Evolutionary conservation across 2,113 vertebrate genomes (phyloP).

Genomic region (Heloderma charlesbogerti): DNA sequence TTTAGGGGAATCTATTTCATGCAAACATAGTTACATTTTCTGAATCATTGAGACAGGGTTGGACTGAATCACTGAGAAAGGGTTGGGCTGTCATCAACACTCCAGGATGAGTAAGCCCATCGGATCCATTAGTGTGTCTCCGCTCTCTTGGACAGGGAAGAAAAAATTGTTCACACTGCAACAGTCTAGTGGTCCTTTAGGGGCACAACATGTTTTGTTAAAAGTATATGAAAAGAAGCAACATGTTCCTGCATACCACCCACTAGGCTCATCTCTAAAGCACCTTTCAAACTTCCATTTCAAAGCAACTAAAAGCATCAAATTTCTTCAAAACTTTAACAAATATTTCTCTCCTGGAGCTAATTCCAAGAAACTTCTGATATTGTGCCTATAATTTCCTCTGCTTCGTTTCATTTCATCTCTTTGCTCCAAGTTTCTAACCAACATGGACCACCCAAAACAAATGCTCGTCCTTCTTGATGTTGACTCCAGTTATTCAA

Average conservation of each 20-base stretch:
- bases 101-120: background rate
- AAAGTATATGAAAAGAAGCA: conserved; percentile 10
- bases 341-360: conserved; percentile 36
- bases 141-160: background rate
- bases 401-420: conserved; percentile 33
- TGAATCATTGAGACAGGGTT: background rate
- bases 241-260: conserved; percentile 23
- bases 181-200: background rate
- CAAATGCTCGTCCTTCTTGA: conserved; percentile 36
- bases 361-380: conserved; percentile 39
- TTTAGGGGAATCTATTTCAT: background rate
- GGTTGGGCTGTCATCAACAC: background rate
- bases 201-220: background rate
- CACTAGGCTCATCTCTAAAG: conserved; percentile 3
- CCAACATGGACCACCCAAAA: conserved; percentile 47
- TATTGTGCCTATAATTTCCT: conserved; percentile 47
- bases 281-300: conserved; percentile 30
- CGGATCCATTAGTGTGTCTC: background rate
- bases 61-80: background rate
- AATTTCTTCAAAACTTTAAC: conserved; percentile 34
- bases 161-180: background rate
- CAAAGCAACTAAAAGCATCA: conserved; percentile 23
- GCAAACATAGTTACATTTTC: background rate
- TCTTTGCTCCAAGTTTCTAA: conserved; percentile 43
- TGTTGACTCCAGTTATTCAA: conserved; percentile 51